phyloP scores from a whole-genome alignment of 2,888 invertebrate genomes.

The Diaperis boleti region DNA sequence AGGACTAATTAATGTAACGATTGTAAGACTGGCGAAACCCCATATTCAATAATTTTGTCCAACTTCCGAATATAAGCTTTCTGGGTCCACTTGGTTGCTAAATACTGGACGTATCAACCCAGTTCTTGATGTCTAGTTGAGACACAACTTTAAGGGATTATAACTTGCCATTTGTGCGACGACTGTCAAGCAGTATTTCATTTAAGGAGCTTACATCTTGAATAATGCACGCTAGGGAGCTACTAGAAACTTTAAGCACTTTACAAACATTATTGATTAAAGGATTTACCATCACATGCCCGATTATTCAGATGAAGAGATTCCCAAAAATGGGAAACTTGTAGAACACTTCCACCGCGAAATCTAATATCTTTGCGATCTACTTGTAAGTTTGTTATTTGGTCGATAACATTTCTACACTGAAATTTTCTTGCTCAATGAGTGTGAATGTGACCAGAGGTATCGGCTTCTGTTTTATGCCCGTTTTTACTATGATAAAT shows the following conservation, averaged over 20 bases:
- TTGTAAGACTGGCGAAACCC: conserved; percentile 34
- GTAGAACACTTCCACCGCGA: conserved; percentile 8
- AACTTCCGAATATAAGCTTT: conserved; percentile 18
- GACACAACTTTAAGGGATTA: conserved; percentile 33
- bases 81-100: not conserved
- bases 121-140: conserved; percentile 32
- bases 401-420: conserved; percentile 35
- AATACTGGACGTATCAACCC: conserved; percentile 18
- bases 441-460: conserved; percentile 12
- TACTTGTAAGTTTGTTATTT: conserved; percentile 24
- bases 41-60: too few species aligned
- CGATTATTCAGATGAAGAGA: conserved; percentile 22
- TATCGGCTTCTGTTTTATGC: conserved; percentile 32
- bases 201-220: conserved; percentile 39
- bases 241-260: conserved; percentile 32
- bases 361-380: conserved; percentile 21
- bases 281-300: conserved; percentile 31
- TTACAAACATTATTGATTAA: conserved; percentile 39
- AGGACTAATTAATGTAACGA: conserved; percentile 33
- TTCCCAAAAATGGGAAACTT: conserved; percentile 20
- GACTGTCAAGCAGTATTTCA: conserved; percentile 33
- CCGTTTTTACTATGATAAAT: conserved; percentile 15
- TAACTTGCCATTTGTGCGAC: conserved; percentile 33
- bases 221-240: conserved; percentile 35
- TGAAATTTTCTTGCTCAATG: conserved; percentile 24